A percentile compares a stretch with the other conserved stretches of the same genome.
These are phyloP conservation scores for Marisa cornuarietis DNA, from an alignment of 1,140 invertebrate species.

Conservation along the genomic window DNA sequence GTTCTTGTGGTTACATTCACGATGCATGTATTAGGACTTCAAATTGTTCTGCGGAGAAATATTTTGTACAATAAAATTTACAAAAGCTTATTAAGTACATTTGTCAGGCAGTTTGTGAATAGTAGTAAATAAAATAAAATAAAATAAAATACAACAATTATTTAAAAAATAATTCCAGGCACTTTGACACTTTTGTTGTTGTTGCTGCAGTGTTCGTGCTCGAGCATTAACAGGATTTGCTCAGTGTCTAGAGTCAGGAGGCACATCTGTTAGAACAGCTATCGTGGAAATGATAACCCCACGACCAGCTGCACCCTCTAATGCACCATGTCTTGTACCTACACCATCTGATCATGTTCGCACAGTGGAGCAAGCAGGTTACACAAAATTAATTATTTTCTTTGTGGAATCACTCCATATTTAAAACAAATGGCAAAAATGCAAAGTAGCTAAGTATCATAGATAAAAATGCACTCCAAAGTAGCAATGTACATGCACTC, in stretches of 20 bases:
- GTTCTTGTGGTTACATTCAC: no score
- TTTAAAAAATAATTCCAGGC: neutral
- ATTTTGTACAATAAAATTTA: no score
- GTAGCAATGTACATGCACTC: no score
- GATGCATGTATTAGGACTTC: no score
- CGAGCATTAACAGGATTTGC: slow-evolving; percentile 71
- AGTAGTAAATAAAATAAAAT: neutral
- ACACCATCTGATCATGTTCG: slow-evolving; percentile 38
- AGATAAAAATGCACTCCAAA: no score
- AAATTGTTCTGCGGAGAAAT: no score
- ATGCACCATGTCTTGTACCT: slow-evolving; percentile 35
- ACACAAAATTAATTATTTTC: no score
- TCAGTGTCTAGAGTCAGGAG: slow-evolving; percentile 65
- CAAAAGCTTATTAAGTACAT: no score
- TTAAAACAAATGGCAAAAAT: no score
- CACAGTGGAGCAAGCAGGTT: slow-evolving; percentile 1
- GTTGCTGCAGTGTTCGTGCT: slow-evolving; percentile 66
- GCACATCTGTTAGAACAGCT: slow-evolving; percentile 56
- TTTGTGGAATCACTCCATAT: no score
- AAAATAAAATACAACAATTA: neutral
- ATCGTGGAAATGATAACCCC: slow-evolving; percentile 68
- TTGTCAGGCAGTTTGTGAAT: neutral
- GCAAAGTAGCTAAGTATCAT: no score
- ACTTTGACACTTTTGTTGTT: neutral
- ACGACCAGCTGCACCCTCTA: neutral